Evolutionary conservation across 2,888 invertebrate genomes (phyloP).

Genomic region (Gymnoscelis rufifasciata): DNA sequence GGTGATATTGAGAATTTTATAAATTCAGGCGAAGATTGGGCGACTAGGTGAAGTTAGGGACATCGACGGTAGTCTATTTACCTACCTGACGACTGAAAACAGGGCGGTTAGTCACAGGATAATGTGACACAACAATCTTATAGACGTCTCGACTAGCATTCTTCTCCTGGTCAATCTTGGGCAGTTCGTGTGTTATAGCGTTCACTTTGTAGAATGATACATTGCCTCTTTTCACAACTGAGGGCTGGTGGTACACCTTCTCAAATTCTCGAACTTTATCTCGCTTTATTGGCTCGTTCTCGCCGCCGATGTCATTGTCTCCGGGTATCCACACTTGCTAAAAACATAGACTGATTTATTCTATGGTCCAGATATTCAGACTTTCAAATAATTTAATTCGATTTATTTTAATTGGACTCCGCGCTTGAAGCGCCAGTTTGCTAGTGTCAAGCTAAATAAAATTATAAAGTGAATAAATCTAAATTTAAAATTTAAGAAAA

Average conservation of each 20-base stretch:
- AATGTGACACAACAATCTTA: conserved; percentile 85
- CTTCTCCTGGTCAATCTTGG: conserved; percentile 40
- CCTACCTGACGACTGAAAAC: conserved; percentile 64
- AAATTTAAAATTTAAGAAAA: too few species aligned
- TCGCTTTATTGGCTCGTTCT: conserved; percentile 84
- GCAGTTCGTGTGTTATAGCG: conserved; percentile 82
- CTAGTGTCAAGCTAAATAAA: too few species aligned
- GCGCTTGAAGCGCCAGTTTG: too few species aligned
- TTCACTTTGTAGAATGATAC: conserved; percentile 87
- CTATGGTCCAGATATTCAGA: conserved; percentile 95
- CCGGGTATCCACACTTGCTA: conserved; percentile 94
- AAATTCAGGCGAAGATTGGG: too few species aligned
- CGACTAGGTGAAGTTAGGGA: too few species aligned
- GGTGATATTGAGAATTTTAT: too few species aligned
- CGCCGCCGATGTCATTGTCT: conserved; percentile 98
- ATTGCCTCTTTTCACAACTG: conserved; percentile 80
- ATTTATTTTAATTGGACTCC: neutral
- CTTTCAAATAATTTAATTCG: conserved; percentile 72
- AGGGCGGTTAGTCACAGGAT: conserved; percentile 75
- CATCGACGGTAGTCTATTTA: too few species aligned
- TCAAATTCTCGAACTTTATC: conserved; percentile 86
- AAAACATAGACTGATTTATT: too few species aligned
- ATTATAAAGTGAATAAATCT: too few species aligned
- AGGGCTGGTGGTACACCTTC: conserved; percentile 84
- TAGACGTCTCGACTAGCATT: conserved; percentile 53